A percentile compares a stretch with the other conserved stretches of the same genome.
phyloP scores from a whole-genome alignment of 2,113 vertebrate species.

The Zapus hudsonius region DNA sequence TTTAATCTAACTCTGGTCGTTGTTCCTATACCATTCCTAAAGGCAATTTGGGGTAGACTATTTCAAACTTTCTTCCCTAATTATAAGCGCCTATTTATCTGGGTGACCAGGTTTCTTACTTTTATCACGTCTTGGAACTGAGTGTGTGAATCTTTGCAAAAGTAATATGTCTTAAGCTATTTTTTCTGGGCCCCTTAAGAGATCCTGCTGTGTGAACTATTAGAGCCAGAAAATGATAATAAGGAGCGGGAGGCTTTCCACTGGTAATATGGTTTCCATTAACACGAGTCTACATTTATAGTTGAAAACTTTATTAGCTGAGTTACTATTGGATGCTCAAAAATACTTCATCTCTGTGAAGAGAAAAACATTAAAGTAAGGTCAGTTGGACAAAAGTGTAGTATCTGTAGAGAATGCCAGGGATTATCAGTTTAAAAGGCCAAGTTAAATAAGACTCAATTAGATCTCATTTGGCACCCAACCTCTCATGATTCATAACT shows the following conservation, averaged over 20 bases:
- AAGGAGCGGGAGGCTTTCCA: slow-evolving; percentile 36
- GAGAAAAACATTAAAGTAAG: slow-evolving; percentile 66
- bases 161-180: slow-evolving; percentile 46
- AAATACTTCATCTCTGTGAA: slow-evolving; percentile 70
- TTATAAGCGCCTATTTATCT: neutral
- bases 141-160: slow-evolving; percentile 44
- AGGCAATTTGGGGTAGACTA: neutral
- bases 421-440: slow-evolving; percentile 46
- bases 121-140: slow-evolving; percentile 40
- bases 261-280: slow-evolving; percentile 65
- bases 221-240: slow-evolving; percentile 52
- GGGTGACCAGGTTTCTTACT: slow-evolving; percentile 21
- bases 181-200: slow-evolving; percentile 48
- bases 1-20: neutral
- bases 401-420: slow-evolving; percentile 65
- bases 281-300: slow-evolving; percentile 25
- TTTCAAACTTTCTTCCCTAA: slow-evolving; percentile 40
- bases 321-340: slow-evolving; percentile 63
- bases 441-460: slow-evolving; percentile 75
- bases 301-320: slow-evolving; percentile 64
- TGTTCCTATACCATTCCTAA: neutral
- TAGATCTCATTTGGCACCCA: slow-evolving; percentile 58
- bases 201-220: slow-evolving; percentile 66
- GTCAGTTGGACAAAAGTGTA: slow-evolving; percentile 63
- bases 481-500: slow-evolving; percentile 52